phyloP scores from a whole-genome alignment of 2,113 vertebrate species.

The Pyrgilauda ruficollis region DNA sequence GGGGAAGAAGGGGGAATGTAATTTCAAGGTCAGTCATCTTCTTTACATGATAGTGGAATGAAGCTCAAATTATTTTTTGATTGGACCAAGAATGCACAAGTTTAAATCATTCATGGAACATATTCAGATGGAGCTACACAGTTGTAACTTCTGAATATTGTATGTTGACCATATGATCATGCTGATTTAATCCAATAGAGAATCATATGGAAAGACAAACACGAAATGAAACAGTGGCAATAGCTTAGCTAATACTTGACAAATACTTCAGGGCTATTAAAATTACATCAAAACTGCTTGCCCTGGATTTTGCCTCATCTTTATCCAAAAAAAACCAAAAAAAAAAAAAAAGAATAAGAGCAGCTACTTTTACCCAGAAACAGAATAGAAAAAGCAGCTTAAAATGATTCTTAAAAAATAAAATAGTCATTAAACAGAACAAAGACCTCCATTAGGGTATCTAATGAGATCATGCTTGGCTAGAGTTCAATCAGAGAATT shows the following conservation, averaged over 20 bases:
- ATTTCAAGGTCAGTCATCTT: slow-evolving; percentile 14
- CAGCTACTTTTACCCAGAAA: background rate
- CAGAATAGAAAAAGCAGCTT: background rate
- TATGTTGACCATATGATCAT: slow-evolving; percentile 59
- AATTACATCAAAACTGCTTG: slow-evolving; percentile 33
- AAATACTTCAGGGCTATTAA: slow-evolving; percentile 51
- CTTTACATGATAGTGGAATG: slow-evolving; percentile 33
- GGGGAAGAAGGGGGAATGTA: background rate
- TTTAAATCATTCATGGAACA: background rate
- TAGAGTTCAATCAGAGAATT: background rate
- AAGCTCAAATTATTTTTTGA: slow-evolving; percentile 30
- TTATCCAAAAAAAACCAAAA: background rate
- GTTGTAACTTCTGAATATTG: slow-evolving; percentile 26
- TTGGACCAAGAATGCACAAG: slow-evolving; percentile 9
- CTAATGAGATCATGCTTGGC: slow-evolving; percentile 30
- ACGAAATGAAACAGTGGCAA: slow-evolving; percentile 62
- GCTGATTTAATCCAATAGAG: slow-evolving; percentile 6
- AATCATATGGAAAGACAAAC: slow-evolving; percentile 48
- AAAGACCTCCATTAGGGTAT: slow-evolving; percentile 10
- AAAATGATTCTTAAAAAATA: background rate
- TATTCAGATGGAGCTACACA: slow-evolving; percentile 21
- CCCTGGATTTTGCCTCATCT: slow-evolving; percentile 35
- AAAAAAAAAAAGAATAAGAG: background rate
- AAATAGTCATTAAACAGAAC: slow-evolving; percentile 8
- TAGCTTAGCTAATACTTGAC: slow-evolving; percentile 48